Percentiles rank a stretch among this genome's conserved stretches.
Evolutionary conservation across 2,113 vertebrate species (phyloP).

Genomic region (Nothocercus julius): DNA sequence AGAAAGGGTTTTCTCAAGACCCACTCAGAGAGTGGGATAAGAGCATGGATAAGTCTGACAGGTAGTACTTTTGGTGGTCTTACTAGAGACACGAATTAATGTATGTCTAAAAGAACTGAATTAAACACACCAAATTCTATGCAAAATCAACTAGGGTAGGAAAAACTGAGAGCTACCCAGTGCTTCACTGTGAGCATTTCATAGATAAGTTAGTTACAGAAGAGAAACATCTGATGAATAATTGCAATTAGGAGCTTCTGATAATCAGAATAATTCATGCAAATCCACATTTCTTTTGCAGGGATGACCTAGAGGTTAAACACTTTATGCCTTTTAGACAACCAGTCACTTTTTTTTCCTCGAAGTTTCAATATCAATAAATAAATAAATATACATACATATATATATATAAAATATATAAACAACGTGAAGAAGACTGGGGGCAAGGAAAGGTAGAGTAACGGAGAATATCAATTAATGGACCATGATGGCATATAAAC

Average conservation of each 20-base stretch:
- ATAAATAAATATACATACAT: background rate
- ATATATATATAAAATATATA: background rate
- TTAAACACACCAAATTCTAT: background rate
- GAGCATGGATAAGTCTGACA: background rate
- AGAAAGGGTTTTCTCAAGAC: background rate
- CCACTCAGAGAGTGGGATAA: background rate
- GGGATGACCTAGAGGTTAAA: conserved; percentile 30
- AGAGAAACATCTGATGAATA: conserved; percentile 10
- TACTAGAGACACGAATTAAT: background rate
- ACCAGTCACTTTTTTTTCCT: background rate
- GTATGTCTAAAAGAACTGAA: background rate
- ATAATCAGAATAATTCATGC: background rate
- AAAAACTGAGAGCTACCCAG: background rate
- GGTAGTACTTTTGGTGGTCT: background rate
- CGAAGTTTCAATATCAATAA: background rate
- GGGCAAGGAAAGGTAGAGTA: background rate
- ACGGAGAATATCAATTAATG: background rate
- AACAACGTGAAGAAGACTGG: background rate
- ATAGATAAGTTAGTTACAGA: background rate
- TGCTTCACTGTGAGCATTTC: background rate
- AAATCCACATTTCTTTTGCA: conserved; percentile 22
- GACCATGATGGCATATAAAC: rapidly evolving
- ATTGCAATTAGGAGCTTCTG: conserved; percentile 14
- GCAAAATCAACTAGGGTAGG: background rate
- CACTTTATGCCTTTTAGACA: background rate